Evolutionary conservation across 2,113 vertebrate species (phyloP).

Genomic region (Semicossyphus pulcher): DNA sequence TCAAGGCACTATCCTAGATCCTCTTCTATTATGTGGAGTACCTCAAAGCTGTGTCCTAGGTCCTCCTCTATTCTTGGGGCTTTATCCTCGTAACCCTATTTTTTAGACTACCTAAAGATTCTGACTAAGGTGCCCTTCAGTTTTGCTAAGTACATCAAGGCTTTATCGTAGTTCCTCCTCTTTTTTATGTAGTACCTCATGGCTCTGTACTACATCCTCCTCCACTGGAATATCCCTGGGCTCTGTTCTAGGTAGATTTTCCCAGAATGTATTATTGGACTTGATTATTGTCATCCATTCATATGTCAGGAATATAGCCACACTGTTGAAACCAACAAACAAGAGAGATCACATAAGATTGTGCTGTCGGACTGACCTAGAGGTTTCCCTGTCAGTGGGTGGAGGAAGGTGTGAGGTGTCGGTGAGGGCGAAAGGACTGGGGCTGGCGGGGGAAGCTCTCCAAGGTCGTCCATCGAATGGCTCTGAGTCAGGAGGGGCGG

Average conservation of each 20-base stretch:
- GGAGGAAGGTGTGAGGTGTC: conserved; percentile 93
- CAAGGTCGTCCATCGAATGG: conserved; percentile 94
- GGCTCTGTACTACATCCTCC: no score
- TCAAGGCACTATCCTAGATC: background rate
- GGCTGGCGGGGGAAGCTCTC: conserved; percentile 93
- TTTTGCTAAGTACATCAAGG: background rate
- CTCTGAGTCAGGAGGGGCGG: conserved; percentile 91
- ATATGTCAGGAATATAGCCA: no score
- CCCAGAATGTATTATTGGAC: no score
- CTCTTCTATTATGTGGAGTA: background rate
- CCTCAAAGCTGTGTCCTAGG: background rate
- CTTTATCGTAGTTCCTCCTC: background rate
- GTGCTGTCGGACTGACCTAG: conserved; percentile 72
- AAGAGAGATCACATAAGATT: no score
- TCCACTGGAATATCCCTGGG: no score
- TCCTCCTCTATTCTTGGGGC: background rate
- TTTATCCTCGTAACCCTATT: no score
- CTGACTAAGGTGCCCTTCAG: no score
- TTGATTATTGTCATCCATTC: no score
- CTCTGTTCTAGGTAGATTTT: no score
- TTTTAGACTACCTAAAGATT: no score
- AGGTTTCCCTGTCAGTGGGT: conserved; percentile 95
- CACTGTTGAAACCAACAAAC: no score
- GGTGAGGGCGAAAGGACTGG: conserved; percentile 89
- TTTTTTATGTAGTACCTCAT: no score